Evolutionary conservation across 2,888 invertebrate genomes (phyloP), one percentile per base, ranked within the genome.

Genomic region (Mylabris sibirica): DNA sequence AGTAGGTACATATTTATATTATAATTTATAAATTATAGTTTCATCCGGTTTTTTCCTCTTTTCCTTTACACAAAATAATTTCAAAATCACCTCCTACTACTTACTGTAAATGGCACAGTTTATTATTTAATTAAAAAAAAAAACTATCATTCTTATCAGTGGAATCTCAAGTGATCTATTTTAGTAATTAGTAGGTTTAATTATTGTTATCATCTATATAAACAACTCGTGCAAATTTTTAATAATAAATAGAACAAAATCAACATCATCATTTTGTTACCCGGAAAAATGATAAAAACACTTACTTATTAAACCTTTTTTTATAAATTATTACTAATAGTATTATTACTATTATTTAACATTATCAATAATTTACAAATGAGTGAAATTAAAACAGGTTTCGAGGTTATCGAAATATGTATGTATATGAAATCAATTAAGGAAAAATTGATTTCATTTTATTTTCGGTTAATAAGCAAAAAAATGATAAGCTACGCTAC

Each of bases 61-160:
- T 8, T 5, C 30, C 30, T 30, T 30, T 30, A 30, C 8, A 30
- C 5, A 30, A 30, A 30, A 30, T 30, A 30, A 30, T 30, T 30
- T 30, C 5, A 30, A 30, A 30, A 30, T 6, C 30, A 30, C 30
- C 30, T 5, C 30, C 30, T 5, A 30, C 30, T 30, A 30, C 30
- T 30, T 30, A 30, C 30, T 6, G 5, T 30, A 30, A 30, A 30
- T 30, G 30, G 8, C 30, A 30, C 30, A 30, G 30, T 30, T 30
- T 30, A 30, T 30, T 30, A 30, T 30, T 30, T 30, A 30, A 41
- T 41, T 41, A 41, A 8, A 44, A 44, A 44, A 41, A 8, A 44
- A 44, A 44, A 44, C 44, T 44, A 44, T 4, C 17, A 44, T n/a
- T 44, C 44, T 44, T 44, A 44, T 44, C 44, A 44, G 44, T 44